phyloP scores from a whole-genome alignment of 2,113 vertebrate species.

The Lathamus discolor region DNA sequence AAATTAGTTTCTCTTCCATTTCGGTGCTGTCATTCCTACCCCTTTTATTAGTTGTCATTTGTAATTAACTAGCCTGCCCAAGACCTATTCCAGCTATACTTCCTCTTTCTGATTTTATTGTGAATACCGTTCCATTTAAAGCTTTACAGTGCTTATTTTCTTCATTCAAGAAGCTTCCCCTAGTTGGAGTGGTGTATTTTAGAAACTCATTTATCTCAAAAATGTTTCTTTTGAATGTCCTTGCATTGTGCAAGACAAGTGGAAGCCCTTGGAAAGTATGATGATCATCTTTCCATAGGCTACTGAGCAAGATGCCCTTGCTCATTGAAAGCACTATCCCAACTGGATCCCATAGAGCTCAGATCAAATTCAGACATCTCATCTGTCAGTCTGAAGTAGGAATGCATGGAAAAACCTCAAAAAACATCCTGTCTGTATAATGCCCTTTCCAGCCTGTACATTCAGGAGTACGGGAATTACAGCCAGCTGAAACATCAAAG shows the following conservation, averaged over 20 bases:
- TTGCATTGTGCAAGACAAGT: background rate
- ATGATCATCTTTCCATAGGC: background rate
- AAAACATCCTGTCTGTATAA: background rate
- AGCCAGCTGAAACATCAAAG: background rate
- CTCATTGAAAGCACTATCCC: background rate
- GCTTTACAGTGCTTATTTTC: background rate
- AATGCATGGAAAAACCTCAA: background rate
- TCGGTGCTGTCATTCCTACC: constrained; percentile 25
- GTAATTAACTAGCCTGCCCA: constrained; percentile 42
- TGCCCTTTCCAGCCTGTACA: background rate
- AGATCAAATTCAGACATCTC: background rate
- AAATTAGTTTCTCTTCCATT: background rate
- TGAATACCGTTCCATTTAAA: constrained; percentile 23
- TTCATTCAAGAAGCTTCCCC: constrained; percentile 44
- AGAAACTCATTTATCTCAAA: background rate
- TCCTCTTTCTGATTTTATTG: background rate
- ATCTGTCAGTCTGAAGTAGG: background rate
- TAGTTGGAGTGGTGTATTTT: background rate
- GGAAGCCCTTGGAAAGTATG: background rate
- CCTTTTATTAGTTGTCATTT: constrained; percentile 34
- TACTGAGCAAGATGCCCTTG: background rate
- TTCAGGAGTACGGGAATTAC: background rate
- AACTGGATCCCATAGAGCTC: fast-evolving
- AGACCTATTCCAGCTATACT: background rate
- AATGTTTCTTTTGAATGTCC: constrained; percentile 11